Base-by-base conservation (phyloP, 1,140 invertebrate genomes). In the Drosophila nigrodunni region DNA sequence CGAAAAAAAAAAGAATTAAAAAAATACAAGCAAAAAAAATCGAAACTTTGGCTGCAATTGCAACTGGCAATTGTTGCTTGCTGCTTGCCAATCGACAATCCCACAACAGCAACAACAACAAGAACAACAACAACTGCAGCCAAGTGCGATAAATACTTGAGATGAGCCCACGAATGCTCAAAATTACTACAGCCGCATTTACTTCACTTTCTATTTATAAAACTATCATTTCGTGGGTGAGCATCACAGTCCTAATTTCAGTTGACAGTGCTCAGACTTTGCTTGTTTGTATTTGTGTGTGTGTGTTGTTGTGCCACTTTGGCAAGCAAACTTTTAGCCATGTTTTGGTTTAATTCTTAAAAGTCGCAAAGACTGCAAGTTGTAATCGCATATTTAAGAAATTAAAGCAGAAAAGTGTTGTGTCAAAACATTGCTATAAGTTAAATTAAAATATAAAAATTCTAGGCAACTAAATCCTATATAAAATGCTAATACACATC, bases 151-250 rank as follows among this genome's bases (percentile, higher is more conserved):
- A 67, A 61, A 60, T 44, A 52, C 52, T 55, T 34, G n/a, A 50
- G 69, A 11, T 49, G 43, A 57, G 57, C 39, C 44, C 13, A 4
- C 44, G 41, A 39, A 54, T 54, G 39, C 15, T 54, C 39, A 52
- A 34, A 50, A 61, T 70, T 70, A 62, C 67, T 61, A 18, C 21
- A 57, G 34, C 15, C 18, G 41, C 44, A 58, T 59, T 65, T 59
- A 59, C 54, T 59, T 59, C 62, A 18, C n/a, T 67, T 25, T 34
- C 62, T 73, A 66, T 66, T 66, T 66, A 66, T 72, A 72, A 49
- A 21, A 35, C 13, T 10, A 7, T 37, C 44, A 44, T 21, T 30
- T 49, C 9, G 69, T 66, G 69, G 69, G 69, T 41, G 69, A 18
- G 35, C 13, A 49, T 15, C 46, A 15, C 52, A 72, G 68, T n/a